Base-by-base conservation (phyloP, 2,113 vertebrate species). In the Micromys minutus region DNA sequence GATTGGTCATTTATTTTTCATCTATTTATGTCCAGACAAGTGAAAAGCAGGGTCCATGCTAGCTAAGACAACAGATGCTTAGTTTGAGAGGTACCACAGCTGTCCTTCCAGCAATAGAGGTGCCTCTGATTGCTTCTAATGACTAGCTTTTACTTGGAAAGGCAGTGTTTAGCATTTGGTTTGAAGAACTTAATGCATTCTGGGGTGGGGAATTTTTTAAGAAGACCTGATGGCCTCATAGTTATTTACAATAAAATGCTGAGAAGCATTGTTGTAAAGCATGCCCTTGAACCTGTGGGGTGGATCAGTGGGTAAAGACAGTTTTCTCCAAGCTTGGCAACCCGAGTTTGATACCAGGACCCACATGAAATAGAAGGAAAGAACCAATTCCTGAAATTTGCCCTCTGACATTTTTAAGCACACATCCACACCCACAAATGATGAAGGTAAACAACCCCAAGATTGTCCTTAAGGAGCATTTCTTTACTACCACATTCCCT, bases 131-230 rank as follows among this genome's bases (percentile, higher is more conserved):
- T 93, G n/a, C 81, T 84, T 84, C 81, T 63, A 39, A 84, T 34
- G 57, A 45, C 59, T 84, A 45, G 42, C 81, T 94, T 94, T 92
- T 89, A 83, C 81, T 63, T 89, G 84, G 71, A 93, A 96, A 96
- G 93, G 7, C 24, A 77, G 69, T 93, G 69, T 63, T 22, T 87
- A 83, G 36, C 50, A 92, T 45, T 74, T 91, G 91, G 50, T 96
- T 91, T 93, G 79, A 84, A 91, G 67, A 95, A 88, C 88, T 59
- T 87, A 87, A 91, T 91, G 61, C 26, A 63, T 74, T 91, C 89
- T 69, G 22, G 76, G 50, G 6, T 96, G 29, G 83, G 79, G 5
- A 31, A 87, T n/a, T n/a, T n/a, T n/a, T 94, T 93, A 57, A 57
- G 77, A 57, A 22, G 36, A 81, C 21, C 36, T 57, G 22, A 39